Conservation (phyloP, 2,113 vertebrate genomes). For the Erpornis zantholeuca region DNA sequence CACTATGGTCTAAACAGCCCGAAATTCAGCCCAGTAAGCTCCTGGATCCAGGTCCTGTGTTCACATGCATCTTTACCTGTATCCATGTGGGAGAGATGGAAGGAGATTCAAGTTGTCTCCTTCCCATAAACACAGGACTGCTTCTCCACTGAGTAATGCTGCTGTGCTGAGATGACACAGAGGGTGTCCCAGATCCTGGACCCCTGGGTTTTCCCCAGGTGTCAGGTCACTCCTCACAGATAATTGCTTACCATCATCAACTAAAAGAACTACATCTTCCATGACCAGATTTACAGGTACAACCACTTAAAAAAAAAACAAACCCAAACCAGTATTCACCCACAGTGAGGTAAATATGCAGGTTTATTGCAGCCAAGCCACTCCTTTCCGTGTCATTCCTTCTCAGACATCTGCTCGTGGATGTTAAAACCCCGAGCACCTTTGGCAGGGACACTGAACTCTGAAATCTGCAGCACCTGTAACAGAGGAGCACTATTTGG, state of each 20-base stretch:
- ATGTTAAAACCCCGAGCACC: conserved; percentile 32
- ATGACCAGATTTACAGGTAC: conserved; percentile 53
- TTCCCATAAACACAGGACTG: background rate
- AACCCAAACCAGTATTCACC: background rate
- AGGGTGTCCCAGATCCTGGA: background rate
- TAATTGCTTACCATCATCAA: conserved; percentile 7
- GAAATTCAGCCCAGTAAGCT: background rate
- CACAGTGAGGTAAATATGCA: background rate
- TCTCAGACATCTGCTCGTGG: conserved; percentile 22
- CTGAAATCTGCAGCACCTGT: conserved; percentile 5
- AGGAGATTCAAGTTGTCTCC: background rate
- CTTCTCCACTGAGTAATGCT: background rate
- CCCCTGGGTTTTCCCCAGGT: conserved; percentile 29
- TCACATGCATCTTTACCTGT: background rate
- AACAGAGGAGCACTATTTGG: background rate
- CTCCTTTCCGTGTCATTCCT: conserved; percentile 51
- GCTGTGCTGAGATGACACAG: background rate
- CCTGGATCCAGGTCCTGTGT: background rate
- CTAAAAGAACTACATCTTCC: conserved; percentile 5
- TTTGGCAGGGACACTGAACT: background rate
- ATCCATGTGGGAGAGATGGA: background rate
- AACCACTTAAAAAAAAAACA: conserved; percentile 32
- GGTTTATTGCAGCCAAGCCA: conserved; percentile 66
- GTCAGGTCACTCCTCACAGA: background rate
- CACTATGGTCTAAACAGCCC: background rate